Base-by-base conservation (phyloP, 1,140 invertebrate species). In the Zaprionus ghesquierei region DNA sequence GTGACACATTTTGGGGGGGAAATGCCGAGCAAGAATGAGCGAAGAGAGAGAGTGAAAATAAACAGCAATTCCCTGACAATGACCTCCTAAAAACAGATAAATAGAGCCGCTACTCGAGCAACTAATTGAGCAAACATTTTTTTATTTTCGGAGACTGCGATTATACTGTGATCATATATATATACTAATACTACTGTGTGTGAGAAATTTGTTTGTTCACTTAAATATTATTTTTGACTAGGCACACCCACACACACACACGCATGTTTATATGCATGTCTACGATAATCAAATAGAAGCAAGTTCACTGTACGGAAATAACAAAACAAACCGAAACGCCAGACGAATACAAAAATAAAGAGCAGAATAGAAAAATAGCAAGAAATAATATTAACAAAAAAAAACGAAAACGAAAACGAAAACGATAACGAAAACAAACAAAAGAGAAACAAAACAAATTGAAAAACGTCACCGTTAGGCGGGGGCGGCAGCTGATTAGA, bases 271-370 rank as follows among this genome's bases (percentile, higher is more conserved):
- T 49, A 46, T 65, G 68, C 69, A 25, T 61, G 54, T 49, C 31
- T 71, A 76, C 58, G 77, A 72, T 87, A 86, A 86, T 86, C 75
- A 86, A 86, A 81, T 86, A 76, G 77, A 62, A 72, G 75, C 82
- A 79, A 87, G 82, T 87, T 87, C 82, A 87, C 72, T 87, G 82
- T 60, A 79, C 82, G 79, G 79, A 79, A 87, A 78, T 79, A 87
- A 76, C 68, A 77, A 69, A 81, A 63, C 77, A 75, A 62, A 20
- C 58, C 25, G 23, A 51, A 66, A 53, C 15, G 55, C 15, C 23
- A 41, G 15, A 18, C 49, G 46, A 44, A 54, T 51, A 51, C 23
- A 15, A 56, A 49, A 41, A 58, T 44, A 51, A 69, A 66, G 23
- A 15, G 65, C 53, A 60, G 66, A 76, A 44, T 76, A 50, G 63